A percentile compares a stretch with the other conserved stretches of the same genome.
These are phyloP conservation scores for Pontoporia blainvillei DNA, from an alignment of 2,113 vertebrate species.

Conservation along the genomic window DNA sequence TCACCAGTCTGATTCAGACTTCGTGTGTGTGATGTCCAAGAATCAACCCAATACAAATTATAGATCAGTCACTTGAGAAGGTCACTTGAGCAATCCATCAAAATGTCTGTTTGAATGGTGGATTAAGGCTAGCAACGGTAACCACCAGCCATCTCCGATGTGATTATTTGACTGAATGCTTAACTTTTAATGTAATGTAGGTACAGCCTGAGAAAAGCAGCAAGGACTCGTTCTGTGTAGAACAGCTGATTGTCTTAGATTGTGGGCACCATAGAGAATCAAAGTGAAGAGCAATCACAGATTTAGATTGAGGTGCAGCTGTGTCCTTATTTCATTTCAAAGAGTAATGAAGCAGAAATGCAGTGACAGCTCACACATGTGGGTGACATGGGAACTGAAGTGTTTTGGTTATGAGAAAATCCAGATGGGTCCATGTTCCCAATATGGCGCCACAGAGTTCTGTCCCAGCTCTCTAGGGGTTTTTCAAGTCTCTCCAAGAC, in stretches of 20 bases:
- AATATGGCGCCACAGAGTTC: not conserved
- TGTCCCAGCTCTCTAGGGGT: not conserved
- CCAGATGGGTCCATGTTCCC: conserved; percentile 52
- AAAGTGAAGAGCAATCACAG: conserved; percentile 56
- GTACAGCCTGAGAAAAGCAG: not conserved
- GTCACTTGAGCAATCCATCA: not conserved
- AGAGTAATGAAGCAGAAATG: conserved; percentile 70
- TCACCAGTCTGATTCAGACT: not conserved
- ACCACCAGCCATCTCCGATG: not conserved
- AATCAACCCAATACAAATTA: not conserved
- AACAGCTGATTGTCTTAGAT: conserved; percentile 44
- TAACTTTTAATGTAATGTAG: conserved; percentile 16
- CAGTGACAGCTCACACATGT: conserved; percentile 36
- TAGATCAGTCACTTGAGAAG: conserved; percentile 10
- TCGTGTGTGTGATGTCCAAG: not conserved
- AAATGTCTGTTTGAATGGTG: not conserved
- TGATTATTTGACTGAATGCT: not conserved
- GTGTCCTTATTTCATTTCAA: conserved; percentile 70
- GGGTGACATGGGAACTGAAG: conserved; percentile 49
- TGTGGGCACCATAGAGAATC: conserved; percentile 59
- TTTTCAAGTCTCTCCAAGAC: not conserved
- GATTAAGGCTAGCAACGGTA: not conserved
- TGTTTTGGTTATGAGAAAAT: conserved; percentile 39
- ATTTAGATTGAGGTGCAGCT: conserved; percentile 67
- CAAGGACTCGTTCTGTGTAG: not conserved